phyloP scores from a whole-genome alignment of 2,797 vertebrate species.

The Danio choprae region DNA sequence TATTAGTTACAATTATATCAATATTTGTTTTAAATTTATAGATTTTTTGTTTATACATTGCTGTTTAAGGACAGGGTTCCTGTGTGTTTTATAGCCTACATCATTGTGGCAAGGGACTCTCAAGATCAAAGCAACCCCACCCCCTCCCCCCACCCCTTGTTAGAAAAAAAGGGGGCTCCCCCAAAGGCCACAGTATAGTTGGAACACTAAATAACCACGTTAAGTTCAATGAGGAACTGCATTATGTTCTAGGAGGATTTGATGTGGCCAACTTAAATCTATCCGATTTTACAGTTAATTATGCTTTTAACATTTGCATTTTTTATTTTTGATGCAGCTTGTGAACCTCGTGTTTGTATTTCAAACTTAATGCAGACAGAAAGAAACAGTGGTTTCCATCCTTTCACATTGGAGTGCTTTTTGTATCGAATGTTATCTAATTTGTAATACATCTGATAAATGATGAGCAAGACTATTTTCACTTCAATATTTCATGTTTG shows the following conservation, averaged over 20 bases:
- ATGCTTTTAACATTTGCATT: not conserved
- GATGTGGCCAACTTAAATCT: not conserved
- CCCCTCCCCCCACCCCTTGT: too few relatives aligned
- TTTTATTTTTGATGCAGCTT: not conserved
- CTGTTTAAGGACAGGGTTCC: too few relatives aligned
- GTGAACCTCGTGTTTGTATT: not conserved
- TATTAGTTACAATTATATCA: too few relatives aligned
- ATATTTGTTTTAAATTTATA: too few relatives aligned
- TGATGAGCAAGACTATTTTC: not conserved
- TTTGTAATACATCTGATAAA: not conserved
- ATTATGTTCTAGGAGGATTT: not conserved
- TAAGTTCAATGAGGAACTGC: constrained; percentile 2
- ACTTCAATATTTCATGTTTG: too few relatives aligned
- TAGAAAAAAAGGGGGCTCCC: too few relatives aligned
- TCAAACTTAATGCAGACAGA: not conserved
- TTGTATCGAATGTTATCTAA: not conserved
- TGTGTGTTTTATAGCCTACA: too few relatives aligned
- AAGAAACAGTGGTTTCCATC: not conserved
- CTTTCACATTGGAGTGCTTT: not conserved
- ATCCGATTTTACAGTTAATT: not conserved
- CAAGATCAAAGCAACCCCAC: too few relatives aligned
- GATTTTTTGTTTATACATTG: too few relatives aligned
- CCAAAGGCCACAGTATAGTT: too few relatives aligned
- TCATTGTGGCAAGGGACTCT: too few relatives aligned
- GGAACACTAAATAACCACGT: too few relatives aligned